phyloP scores from a whole-genome alignment of 2,888 invertebrate species.

The Neoascia interrupta region DNA sequence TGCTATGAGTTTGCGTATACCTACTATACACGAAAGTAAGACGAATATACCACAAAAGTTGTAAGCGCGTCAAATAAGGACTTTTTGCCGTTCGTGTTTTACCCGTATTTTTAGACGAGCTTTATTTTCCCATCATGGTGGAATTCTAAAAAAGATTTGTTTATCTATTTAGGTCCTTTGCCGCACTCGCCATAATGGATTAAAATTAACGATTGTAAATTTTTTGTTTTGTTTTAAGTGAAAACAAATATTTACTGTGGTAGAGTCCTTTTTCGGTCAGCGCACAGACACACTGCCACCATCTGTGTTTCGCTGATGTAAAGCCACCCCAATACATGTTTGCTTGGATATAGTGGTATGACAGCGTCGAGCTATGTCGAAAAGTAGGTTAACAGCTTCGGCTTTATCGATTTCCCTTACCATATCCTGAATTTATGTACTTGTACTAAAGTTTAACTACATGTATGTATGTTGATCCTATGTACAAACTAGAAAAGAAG shows the following conservation, averaged over 20 bases:
- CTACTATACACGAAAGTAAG: constrained; percentile 39
- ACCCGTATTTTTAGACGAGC: too few relatives aligned
- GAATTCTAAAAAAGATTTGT: constrained; percentile 24
- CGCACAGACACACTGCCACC: not conserved
- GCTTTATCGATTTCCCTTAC: constrained; percentile 66
- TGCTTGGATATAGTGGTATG: constrained; percentile 21
- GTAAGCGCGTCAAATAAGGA: constrained; percentile 23
- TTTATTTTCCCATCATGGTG: too few relatives aligned
- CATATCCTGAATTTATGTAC: constrained; percentile 58
- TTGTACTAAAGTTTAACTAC: constrained; percentile 31
- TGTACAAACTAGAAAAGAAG: constrained; percentile 3
- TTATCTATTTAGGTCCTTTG: constrained; percentile 7
- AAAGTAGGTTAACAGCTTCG: constrained; percentile 69
- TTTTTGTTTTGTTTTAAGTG: constrained; percentile 13
- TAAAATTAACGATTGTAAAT: constrained; percentile 32
- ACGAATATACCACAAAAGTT: constrained; percentile 41
- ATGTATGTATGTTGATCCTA: constrained; percentile 11
- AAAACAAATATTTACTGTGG: constrained; percentile 35
- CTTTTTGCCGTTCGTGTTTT: too few relatives aligned
- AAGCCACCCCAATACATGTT: constrained; percentile 25
- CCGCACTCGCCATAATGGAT: constrained; percentile 24
- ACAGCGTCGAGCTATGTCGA: constrained; percentile 32
- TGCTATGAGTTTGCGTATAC: constrained; percentile 55
- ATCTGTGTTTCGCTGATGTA: too few relatives aligned
- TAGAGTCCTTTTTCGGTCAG: constrained; percentile 13